Evolutionary conservation across 2,888 invertebrate genomes (phyloP).

Genomic region (Geotrupes spiniger): DNA sequence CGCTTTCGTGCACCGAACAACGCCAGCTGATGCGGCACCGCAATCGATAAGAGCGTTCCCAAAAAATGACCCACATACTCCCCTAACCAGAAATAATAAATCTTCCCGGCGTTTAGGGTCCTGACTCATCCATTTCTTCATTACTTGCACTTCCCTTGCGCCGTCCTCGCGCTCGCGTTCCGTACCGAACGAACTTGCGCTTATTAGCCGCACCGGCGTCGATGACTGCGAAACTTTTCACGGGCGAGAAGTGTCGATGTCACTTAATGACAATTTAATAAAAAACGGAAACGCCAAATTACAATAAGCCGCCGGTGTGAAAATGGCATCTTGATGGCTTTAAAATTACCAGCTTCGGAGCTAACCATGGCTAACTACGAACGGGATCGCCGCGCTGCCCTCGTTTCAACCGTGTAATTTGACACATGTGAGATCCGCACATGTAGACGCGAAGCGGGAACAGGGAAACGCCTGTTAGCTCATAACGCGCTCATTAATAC

Average conservation of each 20-base stretch:
- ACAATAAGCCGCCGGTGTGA: slow-evolving; percentile 46
- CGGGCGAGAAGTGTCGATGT: slow-evolving; percentile 6
- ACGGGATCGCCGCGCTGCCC: slow-evolving; percentile 1
- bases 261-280: slow-evolving; percentile 44
- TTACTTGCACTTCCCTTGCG: slow-evolving; percentile 3
- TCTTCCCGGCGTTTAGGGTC: slow-evolving; percentile 3
- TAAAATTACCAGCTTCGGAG: slow-evolving; percentile 38
- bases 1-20: no score
- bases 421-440: slow-evolving; percentile 7
- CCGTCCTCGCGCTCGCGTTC: background rate
- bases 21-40: slow-evolving; percentile 2
- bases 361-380: slow-evolving; percentile 1
- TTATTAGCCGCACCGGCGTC: no score
- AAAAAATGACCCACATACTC: slow-evolving; percentile 5
- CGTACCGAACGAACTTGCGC: no score
- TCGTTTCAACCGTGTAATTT: slow-evolving; percentile 1
- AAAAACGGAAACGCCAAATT: slow-evolving; percentile 50
- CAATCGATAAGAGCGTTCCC: slow-evolving; percentile 2
- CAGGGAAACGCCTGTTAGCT: background rate
- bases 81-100: slow-evolving; percentile 3
- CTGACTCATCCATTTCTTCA: slow-evolving; percentile 4
- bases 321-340: slow-evolving; percentile 48
- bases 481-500: slow-evolving; percentile 1
- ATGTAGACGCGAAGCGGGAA: no score
- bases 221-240: no score